phyloP scores from a whole-genome alignment of 1,140 invertebrate genomes.

The Aplysia californica region DNA sequence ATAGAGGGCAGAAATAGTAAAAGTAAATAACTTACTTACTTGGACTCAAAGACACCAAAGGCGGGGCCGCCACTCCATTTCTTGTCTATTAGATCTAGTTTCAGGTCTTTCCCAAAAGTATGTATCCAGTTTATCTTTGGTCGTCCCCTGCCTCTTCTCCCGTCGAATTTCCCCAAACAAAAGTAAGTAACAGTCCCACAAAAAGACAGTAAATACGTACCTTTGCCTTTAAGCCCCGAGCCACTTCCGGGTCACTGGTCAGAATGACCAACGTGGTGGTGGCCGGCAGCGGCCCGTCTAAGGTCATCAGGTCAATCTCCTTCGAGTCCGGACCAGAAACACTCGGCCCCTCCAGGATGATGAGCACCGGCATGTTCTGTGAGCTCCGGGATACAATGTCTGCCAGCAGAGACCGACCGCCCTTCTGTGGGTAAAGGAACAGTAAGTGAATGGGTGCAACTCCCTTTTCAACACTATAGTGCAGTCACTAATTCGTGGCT shows the following conservation, averaged over 20 bases:
- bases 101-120: background rate
- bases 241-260: conserved; percentile 7
- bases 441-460: too few relatives aligned
- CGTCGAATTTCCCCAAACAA: background rate
- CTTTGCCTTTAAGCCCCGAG: conserved; percentile 9
- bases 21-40: too few relatives aligned
- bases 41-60: too few relatives aligned
- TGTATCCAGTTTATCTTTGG: too few relatives aligned
- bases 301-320: conserved; percentile 20
- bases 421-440: too few relatives aligned
- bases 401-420: too few relatives aligned
- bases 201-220: background rate
- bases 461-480: too few relatives aligned
- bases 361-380: background rate
- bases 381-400: conserved; percentile 18
- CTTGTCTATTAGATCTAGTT: background rate
- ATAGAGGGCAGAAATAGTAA: too few relatives aligned
- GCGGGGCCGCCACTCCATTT: background rate
- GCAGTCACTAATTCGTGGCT: too few relatives aligned
- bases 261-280: conserved; percentile 14
- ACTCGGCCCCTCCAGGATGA: conserved; percentile 16
- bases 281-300: background rate
- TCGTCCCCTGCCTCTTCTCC: background rate
- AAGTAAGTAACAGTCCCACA: background rate
- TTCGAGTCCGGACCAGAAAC: background rate